A percentile compares a stretch with the other conserved stretches of the same genome.
phyloP scores from a whole-genome alignment of 2,888 invertebrate species.

The Dicyrtoma fusca region DNA sequence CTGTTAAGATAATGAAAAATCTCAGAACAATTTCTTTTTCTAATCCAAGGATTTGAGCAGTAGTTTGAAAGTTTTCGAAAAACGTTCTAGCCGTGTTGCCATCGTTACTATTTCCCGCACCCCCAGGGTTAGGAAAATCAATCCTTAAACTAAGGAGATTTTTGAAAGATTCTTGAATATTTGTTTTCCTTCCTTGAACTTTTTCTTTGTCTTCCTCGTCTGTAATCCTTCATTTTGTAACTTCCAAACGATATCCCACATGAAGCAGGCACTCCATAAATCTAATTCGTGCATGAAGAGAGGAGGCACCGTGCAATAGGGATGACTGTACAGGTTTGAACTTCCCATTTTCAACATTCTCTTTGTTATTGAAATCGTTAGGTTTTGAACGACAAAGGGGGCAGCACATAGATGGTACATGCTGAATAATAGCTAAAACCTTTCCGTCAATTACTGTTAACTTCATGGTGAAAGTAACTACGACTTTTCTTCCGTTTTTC shows the following conservation, averaged over 20 bases:
- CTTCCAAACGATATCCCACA: not conserved
- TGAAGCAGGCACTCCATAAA: conserved; percentile 1
- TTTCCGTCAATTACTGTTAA: conserved; percentile 17
- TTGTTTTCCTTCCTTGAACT: too few species aligned
- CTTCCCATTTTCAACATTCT: not conserved
- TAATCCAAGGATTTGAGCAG: not conserved
- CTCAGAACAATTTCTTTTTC: not conserved
- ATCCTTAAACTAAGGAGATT: not conserved
- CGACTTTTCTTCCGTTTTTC: not conserved
- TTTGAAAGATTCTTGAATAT: not conserved
- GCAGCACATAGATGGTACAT: not conserved
- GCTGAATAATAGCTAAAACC: not conserved
- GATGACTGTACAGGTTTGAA: not conserved
- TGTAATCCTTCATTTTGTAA: not conserved
- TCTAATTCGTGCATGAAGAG: conserved; percentile 8
- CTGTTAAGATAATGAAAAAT: not conserved
- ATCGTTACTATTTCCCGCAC: conserved; percentile 8
- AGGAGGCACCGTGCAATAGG: not conserved
- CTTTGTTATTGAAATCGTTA: not conserved
- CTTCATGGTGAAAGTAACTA: not conserved
- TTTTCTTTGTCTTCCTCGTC: not conserved
- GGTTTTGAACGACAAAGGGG: not conserved
- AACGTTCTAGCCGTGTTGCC: conserved; percentile 7
- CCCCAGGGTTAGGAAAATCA: conserved; percentile 18
- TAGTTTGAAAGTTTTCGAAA: conserved; percentile 10